Percentiles rank a stretch among this genome's conserved stretches.
Conservation (phyloP, 1,140 invertebrate genomes). For the Myzus persicae region DNA sequence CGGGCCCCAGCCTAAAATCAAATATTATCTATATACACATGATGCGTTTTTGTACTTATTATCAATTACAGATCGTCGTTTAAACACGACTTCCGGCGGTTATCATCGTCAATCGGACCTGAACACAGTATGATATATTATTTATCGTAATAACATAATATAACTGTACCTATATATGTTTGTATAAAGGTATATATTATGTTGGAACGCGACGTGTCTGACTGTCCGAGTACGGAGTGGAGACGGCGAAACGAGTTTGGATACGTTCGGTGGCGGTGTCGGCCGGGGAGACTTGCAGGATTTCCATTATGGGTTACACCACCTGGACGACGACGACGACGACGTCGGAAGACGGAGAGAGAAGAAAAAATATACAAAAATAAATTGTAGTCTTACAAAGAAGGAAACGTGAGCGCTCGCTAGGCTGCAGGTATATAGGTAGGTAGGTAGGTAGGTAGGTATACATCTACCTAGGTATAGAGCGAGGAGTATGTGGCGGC, state of each 20-base stretch:
- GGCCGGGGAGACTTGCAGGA: slow-evolving; percentile 44
- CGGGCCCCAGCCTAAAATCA: not conserved
- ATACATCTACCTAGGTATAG: not conserved
- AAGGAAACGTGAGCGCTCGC: slow-evolving; percentile 44
- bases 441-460: not conserved
- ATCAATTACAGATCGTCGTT: not conserved
- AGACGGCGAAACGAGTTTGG: slow-evolving; percentile 30
- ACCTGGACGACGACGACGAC: not conserved
- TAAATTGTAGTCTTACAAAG: slow-evolving; percentile 56
- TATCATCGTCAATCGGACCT: not conserved
- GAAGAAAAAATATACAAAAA: not conserved
- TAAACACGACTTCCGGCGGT: not conserved
- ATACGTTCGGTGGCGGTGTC: not conserved
- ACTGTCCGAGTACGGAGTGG: not conserved
- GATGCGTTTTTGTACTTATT: not conserved
- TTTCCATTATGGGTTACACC: slow-evolving; percentile 29
- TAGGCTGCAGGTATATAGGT: not conserved
- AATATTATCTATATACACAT: not conserved
- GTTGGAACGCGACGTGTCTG: not conserved
- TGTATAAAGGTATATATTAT: too few species aligned
- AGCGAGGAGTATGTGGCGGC: not conserved
- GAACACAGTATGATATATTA: not conserved
- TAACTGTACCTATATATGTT: not conserved
- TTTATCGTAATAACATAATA: not conserved
- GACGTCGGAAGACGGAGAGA: not conserved